A percentile compares a stretch with the other conserved stretches of the same genome.
These are phyloP conservation scores for Sterna hirundo DNA, from an alignment of 2,113 vertebrate species.

Conservation along the genomic window DNA sequence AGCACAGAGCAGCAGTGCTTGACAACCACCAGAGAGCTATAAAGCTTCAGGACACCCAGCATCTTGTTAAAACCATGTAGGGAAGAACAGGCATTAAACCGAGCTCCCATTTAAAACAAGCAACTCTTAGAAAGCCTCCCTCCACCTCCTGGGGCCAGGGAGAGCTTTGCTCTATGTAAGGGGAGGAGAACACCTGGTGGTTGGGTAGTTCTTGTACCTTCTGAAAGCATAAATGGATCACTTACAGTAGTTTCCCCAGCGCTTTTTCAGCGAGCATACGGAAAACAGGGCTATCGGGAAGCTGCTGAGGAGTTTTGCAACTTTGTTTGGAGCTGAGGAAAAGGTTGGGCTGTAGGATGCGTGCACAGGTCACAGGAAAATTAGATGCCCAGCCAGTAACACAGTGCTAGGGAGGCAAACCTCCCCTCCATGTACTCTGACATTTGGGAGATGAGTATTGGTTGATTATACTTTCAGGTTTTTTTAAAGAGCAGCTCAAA, in stretches of 20 bases:
- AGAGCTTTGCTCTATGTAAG: neutral
- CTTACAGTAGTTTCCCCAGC: neutral
- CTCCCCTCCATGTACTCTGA: fast-evolving
- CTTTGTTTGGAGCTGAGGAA: neutral
- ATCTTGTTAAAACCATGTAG: fast-evolving
- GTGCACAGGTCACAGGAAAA: neutral
- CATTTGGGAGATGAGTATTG: neutral
- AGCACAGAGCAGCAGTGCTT: neutral
- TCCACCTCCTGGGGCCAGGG: neutral
- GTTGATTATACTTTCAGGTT: neutral
- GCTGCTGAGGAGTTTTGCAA: neutral
- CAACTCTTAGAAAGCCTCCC: neutral
- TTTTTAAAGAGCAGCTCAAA: neutral
- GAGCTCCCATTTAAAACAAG: neutral
- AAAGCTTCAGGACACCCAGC: neutral
- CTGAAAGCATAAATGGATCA: neutral
- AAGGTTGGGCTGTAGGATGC: neutral
- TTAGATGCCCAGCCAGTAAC: neutral
- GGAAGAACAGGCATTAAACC: neutral
- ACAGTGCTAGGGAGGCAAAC: neutral
- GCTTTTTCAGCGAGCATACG: fast-evolving
- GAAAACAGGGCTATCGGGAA: neutral
- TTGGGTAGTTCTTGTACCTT: neutral
- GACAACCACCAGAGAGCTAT: neutral
- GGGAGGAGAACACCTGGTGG: fast-evolving